These are phyloP conservation scores for Hemichromis elongatus DNA, from an alignment of 2,113 vertebrate species.

Conservation along the genomic window DNA sequence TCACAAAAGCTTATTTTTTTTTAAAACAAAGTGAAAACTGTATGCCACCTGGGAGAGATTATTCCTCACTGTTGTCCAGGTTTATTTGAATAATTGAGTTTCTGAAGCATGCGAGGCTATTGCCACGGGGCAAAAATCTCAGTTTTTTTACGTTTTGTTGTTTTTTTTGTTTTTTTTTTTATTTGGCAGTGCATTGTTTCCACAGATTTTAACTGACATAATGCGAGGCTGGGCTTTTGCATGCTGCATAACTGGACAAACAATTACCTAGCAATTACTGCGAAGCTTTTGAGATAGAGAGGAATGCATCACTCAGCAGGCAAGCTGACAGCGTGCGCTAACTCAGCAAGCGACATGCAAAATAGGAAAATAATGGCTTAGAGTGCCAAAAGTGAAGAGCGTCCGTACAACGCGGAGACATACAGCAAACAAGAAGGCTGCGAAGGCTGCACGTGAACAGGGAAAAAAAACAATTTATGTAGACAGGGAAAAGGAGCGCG, in stretches of 20 bases:
- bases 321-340: slow-evolving; percentile 37
- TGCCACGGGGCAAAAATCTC: neutral
- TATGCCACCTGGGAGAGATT: slow-evolving; percentile 24
- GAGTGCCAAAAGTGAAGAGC: neutral
- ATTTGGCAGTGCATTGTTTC: neutral
- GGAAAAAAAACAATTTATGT: neutral
- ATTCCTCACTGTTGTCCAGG: neutral
- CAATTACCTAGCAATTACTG: slow-evolving; percentile 45
- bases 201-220: neutral
- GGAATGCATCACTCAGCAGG: slow-evolving; percentile 42
- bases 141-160: neutral
- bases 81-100: slow-evolving; percentile 43
- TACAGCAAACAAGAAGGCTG: neutral
- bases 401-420: neutral
- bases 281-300: slow-evolving; percentile 23
- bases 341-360: slow-evolving; percentile 47
- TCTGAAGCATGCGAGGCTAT: slow-evolving; percentile 1
- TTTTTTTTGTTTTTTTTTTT: neutral
- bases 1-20: slow-evolving; percentile 36
- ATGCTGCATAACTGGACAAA: slow-evolving; percentile 20
- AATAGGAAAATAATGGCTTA: slow-evolving; percentile 30
- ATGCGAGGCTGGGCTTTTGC: neutral
- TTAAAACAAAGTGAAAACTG: slow-evolving; percentile 34
- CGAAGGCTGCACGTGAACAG: neutral
- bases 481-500: neutral